Conservation (phyloP, 2,888 invertebrate genomes). For the Cheiracanthium punctorium region DNA sequence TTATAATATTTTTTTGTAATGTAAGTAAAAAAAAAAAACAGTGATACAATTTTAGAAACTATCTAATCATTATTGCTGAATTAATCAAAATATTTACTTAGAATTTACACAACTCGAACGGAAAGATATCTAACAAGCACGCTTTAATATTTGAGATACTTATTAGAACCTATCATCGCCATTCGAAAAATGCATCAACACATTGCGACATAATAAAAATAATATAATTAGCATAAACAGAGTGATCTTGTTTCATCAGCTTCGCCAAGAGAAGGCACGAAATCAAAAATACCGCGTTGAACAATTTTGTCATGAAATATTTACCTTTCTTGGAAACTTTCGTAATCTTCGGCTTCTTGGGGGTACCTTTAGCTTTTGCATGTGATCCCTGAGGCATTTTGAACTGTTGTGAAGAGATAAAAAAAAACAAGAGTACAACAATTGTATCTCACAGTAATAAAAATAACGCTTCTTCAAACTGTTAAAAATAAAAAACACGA, state of each 20-base stretch:
- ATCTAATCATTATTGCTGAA: too few relatives aligned
- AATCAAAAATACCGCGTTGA: conserved; percentile 2
- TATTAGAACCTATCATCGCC: too few relatives aligned
- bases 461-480: conserved; percentile 7
- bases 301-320: background rate
- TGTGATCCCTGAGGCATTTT: conserved; percentile 36
- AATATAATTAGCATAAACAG: background rate
- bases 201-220: too few relatives aligned
- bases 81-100: too few relatives aligned
- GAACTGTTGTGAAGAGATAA: background rate
- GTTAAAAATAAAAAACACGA: background rate
- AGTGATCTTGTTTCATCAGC: background rate
- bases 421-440: background rate
- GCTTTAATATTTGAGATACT: too few relatives aligned
- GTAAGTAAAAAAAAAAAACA: too few relatives aligned
- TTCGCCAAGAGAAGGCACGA: background rate
- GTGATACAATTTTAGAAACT: too few relatives aligned
- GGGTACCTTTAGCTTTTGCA: conserved; percentile 40
- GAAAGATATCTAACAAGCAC: too few relatives aligned
- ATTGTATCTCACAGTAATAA: background rate
- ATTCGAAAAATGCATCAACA: too few relatives aligned
- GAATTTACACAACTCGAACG: too few relatives aligned
- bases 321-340: conserved; percentile 53
- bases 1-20: too few relatives aligned
- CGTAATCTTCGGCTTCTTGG: conserved; percentile 51